Base-by-base conservation (phyloP, 2,113 vertebrate genomes). In the Grammomys dolichurus region DNA sequence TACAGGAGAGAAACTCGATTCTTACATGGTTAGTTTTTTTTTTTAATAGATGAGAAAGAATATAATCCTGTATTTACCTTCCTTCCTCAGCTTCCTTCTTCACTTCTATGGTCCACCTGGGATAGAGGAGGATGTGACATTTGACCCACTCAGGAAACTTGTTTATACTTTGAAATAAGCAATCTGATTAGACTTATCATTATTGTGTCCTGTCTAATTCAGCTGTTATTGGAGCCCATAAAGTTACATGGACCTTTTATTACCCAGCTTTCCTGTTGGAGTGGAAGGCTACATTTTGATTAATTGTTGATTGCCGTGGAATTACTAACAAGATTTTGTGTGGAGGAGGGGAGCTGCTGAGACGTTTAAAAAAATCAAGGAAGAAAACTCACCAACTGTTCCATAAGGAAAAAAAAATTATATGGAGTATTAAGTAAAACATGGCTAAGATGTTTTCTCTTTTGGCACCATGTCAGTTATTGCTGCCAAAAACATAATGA, bases 201-300 rank as follows among this genome's bases (percentile, higher is more conserved):
- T 95, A n/a, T 93, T 93, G 69, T 8, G 77, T 78, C 43, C 43
- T 80, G 46, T 14, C 56, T 96, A 90, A 82, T 82, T 96, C 87
- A 92, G 73, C 72, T 70, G 65, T 95, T 96, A 95, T 82, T 93
- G 87, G 73, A 96, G n/a, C 31, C 58, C 89, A 90, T 97, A 96
- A 97, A 97, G 46, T 86, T 73, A 77, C 75, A 69, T 1, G 36
- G 76, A 60, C 87, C 40, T 95, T 97, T 91, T 96, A 95, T 91
- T 89, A 91, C 72, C 19, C 28, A 81, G 78, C 60, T 94, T 97
- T 91, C 82, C 91, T 95, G 51, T 10, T 82, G 60, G 31, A 90
- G 58, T 89, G 80, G 28, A 88, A 72, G 43, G 36, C 26, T 91
- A 43, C 12, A 72, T 46, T 95, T 95, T 73, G 95, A 96, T 92